phyloP scores from a whole-genome alignment of 2,113 vertebrate genomes.

The Ranitomeya variabilis region DNA sequence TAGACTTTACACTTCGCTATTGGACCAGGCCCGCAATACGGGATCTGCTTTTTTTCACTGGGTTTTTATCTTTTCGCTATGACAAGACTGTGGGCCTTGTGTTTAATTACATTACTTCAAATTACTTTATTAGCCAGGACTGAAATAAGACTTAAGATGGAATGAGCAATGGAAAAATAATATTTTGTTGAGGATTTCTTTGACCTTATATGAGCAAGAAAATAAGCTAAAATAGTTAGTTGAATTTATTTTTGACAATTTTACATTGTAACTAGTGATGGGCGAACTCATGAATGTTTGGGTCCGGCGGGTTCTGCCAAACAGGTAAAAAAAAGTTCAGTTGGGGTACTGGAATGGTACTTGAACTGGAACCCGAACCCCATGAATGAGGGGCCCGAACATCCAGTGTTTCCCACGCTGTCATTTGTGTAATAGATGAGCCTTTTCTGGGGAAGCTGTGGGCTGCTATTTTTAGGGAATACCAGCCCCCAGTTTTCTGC shows the following conservation, averaged over 20 bases:
- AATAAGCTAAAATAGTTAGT: not conserved
- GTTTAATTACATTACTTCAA: constrained; percentile 37
- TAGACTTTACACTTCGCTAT: constrained; percentile 44
- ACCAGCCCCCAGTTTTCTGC: too few species aligned
- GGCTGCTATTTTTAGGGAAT: too few species aligned
- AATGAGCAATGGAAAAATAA: constrained; percentile 35
- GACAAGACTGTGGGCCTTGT: constrained; percentile 5
- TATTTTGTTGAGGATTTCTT: not conserved
- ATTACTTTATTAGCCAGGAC: constrained; percentile 39
- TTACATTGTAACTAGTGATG: not conserved
- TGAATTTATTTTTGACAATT: not conserved
- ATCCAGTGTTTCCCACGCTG: too few species aligned
- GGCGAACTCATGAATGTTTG: too few species aligned
- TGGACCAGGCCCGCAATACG: not conserved
- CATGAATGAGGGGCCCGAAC: too few species aligned
- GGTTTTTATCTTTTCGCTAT: constrained; percentile 36
- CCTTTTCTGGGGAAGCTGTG: too few species aligned
- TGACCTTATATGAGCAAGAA: constrained; percentile 11
- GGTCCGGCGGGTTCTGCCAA: too few species aligned
- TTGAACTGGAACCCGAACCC: too few species aligned
- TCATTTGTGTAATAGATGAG: too few species aligned
- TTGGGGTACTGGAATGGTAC: too few species aligned
- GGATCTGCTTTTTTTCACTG: constrained; percentile 35
- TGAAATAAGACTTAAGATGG: constrained; percentile 26
- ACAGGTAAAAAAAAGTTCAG: too few species aligned